Conservation (phyloP, 2,113 vertebrate genomes). For the Pterocles orientalis region DNA sequence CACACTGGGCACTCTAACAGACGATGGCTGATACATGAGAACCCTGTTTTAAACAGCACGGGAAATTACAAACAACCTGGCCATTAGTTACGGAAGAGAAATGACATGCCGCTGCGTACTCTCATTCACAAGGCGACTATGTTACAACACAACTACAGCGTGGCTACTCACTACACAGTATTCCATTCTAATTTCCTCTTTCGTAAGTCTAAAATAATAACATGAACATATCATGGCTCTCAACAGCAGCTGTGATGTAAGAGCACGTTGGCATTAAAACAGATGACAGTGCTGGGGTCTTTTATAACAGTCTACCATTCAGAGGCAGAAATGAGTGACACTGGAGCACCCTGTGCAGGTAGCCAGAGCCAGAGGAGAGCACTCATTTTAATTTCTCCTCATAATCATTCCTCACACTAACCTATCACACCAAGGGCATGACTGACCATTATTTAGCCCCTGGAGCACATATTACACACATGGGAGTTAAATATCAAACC, state of each 20-base stretch:
- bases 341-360: neutral
- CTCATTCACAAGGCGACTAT: neutral
- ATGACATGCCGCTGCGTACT: neutral
- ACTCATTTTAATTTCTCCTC: accelerated
- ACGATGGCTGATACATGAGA: conserved; percentile 90
- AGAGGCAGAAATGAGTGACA: neutral
- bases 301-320: neutral
- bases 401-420: neutral
- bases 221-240: neutral
- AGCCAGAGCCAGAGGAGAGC: neutral
- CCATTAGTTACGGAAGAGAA: conserved; percentile 29
- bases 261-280: conserved; percentile 39
- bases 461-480: accelerated
- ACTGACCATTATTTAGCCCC: neutral
- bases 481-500: neutral
- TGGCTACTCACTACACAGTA: conserved; percentile 56
- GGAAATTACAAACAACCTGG: conserved; percentile 64
- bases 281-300: conserved; percentile 6
- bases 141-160: neutral
- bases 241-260: conserved; percentile 37
- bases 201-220: conserved; percentile 36
- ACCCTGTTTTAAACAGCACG: conserved; percentile 81
- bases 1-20: conserved; percentile 85
- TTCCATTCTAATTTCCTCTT: conserved; percentile 41
- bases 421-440: accelerated